phyloP scores from a whole-genome alignment of 2,888 invertebrate genomes.

The Kuschelorhynchus macadamiae region DNA sequence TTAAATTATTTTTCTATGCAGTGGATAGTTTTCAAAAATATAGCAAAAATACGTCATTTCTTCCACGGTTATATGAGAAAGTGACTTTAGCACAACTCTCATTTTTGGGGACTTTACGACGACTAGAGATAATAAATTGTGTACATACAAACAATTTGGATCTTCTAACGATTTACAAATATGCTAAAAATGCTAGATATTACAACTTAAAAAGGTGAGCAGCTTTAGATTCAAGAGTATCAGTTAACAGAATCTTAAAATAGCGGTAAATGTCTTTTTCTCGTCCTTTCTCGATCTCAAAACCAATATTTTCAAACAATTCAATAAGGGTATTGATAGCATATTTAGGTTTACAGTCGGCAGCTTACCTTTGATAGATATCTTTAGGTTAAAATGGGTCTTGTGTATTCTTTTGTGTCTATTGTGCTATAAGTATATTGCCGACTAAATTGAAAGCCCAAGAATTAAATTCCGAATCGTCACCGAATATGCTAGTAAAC shows the following conservation, averaged over 20 bases:
- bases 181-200: too few relatives aligned
- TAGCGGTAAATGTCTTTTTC: conserved; percentile 25
- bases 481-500: conserved; percentile 2
- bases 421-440: conserved; percentile 58
- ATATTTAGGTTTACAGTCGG: conserved; percentile 36
- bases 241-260: conserved; percentile 14
- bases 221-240: conserved; percentile 5
- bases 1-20: too few relatives aligned
- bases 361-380: conserved; percentile 46
- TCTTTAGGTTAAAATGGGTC: conserved; percentile 51
- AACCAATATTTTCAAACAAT: conserved; percentile 39
- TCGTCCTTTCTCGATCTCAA: conserved; percentile 4
- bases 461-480: conserved; percentile 20
- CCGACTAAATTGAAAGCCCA: conserved; percentile 53
- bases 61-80: too few relatives aligned
- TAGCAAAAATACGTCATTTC: too few relatives aligned
- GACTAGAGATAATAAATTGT: too few relatives aligned
- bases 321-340: conserved; percentile 43
- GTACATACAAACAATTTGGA: too few relatives aligned
- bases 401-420: conserved; percentile 54
- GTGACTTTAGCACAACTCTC: too few relatives aligned
- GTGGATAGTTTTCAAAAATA: too few relatives aligned
- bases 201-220: too few relatives aligned
- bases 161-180: too few relatives aligned
- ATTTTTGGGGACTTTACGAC: too few relatives aligned